Conservation (phyloP, 2,888 invertebrate species). For the Philaethria dido region DNA sequence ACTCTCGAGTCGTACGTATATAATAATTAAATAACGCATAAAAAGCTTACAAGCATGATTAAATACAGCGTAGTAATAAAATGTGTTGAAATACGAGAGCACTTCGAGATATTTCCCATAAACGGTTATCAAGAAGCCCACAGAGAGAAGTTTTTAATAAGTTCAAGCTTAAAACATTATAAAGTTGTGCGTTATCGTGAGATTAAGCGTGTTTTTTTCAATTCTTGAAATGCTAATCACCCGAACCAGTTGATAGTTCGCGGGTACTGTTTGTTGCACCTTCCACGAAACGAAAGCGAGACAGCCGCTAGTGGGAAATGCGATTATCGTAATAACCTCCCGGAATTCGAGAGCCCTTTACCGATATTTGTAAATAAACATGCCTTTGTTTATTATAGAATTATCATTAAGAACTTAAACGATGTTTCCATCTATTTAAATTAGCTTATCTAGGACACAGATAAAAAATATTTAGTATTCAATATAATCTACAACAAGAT, state of each 20-base stretch:
- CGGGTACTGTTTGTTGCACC: conserved; percentile 67
- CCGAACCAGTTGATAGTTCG: conserved; percentile 75
- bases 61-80: conserved; percentile 18
- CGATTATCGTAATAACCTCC: conserved; percentile 80
- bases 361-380: conserved; percentile 66
- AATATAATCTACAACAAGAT: not conserved
- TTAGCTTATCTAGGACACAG: not conserved
- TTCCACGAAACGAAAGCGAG: conserved; percentile 81
- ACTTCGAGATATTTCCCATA: not conserved
- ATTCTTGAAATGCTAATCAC: conserved; percentile 78
- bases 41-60: conserved; percentile 1
- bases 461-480: not conserved
- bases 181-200: conserved; percentile 49
- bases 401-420: not conserved
- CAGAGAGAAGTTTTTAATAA: conserved; percentile 20
- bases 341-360: conserved; percentile 67
- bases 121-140: conserved; percentile 3
- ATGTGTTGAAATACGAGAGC: conserved; percentile 4
- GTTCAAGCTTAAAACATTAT: conserved; percentile 19
- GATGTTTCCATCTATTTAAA: not conserved
- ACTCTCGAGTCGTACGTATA: not conserved
- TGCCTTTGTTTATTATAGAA: not conserved
- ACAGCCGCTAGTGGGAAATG: conserved; percentile 76
- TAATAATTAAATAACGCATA: conserved; percentile 4
- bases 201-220: conserved; percentile 55